phyloP scores from a whole-genome alignment of 2,888 invertebrate genomes.

The Ormyrus nitidulus region DNA sequence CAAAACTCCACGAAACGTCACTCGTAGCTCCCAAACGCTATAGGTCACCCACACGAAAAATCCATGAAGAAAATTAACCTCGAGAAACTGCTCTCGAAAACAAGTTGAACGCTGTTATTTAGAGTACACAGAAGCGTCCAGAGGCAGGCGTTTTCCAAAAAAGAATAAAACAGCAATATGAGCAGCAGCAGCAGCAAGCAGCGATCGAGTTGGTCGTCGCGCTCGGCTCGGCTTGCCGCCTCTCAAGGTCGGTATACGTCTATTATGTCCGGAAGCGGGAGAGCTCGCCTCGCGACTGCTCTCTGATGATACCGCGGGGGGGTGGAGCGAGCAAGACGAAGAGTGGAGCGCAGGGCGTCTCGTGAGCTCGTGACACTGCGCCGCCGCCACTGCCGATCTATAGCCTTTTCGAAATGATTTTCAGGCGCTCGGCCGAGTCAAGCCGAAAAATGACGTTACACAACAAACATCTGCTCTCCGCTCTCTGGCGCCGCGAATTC shows the following conservation, averaged over 20 bases:
- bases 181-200: neutral
- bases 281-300: neutral
- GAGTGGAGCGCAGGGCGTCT: slow-evolving; percentile 12
- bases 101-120: slow-evolving; percentile 19
- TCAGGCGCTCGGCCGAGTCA: neutral
- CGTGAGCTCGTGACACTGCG: slow-evolving; percentile 34
- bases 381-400: neutral
- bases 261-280: neutral
- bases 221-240: neutral
- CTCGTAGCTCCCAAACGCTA: neutral
- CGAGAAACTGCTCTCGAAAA: slow-evolving; percentile 4
- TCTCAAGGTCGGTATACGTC: slow-evolving; percentile 9
- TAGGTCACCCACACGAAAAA: neutral
- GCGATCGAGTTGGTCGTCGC: neutral
- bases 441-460: slow-evolving; percentile 45
- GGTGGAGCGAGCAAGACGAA: neutral
- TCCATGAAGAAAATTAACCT: slow-evolving; percentile 21
- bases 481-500: neutral
- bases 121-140: neutral
- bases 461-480: slow-evolving; percentile 41
- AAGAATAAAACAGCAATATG: neutral
- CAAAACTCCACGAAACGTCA: neutral
- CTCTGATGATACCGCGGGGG: neutral
- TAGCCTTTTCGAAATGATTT: neutral
- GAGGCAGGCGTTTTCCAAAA: neutral